Conservation (phyloP, 2,888 invertebrate species). For the Leptinotarsa juncta region DNA sequence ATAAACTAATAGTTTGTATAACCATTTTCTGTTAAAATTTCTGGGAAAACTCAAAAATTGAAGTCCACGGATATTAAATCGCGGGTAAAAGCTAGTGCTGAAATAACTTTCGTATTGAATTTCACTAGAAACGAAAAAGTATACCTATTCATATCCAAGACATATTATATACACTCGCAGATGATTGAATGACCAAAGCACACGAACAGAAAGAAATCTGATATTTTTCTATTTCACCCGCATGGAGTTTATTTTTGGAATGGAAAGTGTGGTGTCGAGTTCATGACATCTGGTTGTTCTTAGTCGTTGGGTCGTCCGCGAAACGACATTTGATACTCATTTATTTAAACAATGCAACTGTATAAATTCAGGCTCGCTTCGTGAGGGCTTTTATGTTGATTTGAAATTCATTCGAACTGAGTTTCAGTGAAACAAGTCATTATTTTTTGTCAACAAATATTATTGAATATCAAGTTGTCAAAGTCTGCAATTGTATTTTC, state of each 20-base stretch:
- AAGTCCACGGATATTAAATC: too few species aligned
- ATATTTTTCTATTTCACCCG: constrained; percentile 21
- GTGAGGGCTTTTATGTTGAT: neutral
- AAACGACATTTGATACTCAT: neutral
- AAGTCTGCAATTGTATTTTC: too few species aligned
- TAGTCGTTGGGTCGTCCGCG: neutral
- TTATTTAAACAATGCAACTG: neutral
- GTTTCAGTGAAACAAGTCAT: too few species aligned
- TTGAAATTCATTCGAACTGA: neutral
- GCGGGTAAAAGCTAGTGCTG: neutral
- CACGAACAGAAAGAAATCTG: constrained; percentile 23
- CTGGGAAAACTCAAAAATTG: too few species aligned
- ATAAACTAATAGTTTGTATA: too few species aligned
- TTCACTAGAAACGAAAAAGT: neutral
- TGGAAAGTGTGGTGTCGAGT: constrained; percentile 19
- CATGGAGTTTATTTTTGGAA: constrained; percentile 25
- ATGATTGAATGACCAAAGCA: neutral
- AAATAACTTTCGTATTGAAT: neutral
- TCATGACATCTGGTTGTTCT: constrained; percentile 3
- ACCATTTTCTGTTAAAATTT: too few species aligned
- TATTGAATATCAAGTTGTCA: too few species aligned
- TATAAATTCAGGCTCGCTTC: neutral
- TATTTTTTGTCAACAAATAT: too few species aligned
- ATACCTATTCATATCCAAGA: neutral
- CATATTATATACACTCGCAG: neutral